Percentiles rank a stretch among this genome's conserved stretches.
phyloP scores from a whole-genome alignment of 2,797 vertebrate species.

The Babyrousa celebensis region DNA sequence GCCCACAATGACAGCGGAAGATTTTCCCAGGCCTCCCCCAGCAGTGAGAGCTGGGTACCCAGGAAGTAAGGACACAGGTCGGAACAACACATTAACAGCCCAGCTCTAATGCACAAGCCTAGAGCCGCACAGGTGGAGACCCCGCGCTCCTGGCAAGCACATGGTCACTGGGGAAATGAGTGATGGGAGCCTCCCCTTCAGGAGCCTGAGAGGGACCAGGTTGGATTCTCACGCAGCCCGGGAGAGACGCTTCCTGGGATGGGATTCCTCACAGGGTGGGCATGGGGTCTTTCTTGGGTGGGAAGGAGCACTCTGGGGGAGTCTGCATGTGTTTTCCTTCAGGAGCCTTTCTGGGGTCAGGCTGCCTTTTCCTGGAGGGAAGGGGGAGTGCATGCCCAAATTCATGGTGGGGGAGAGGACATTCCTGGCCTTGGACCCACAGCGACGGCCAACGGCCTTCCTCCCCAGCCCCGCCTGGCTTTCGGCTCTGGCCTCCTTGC shows the following conservation, averaged over 20 bases:
- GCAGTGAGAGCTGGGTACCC: neutral
- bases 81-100: conserved; percentile 49
- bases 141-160: neutral
- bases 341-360: neutral
- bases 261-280: neutral
- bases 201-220: neutral
- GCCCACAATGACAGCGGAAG: conserved; percentile 27
- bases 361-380: neutral
- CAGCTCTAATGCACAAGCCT: conserved; percentile 51
- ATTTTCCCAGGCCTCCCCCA: conserved; percentile 55
- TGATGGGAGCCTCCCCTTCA: no score
- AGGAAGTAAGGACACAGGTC: neutral
- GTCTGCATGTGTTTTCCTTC: neutral
- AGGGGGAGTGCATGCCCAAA: neutral
- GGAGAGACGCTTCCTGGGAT: neutral
- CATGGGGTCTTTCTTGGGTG: no score
- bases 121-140: conserved; percentile 31
- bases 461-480: neutral
- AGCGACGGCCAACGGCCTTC: neutral
- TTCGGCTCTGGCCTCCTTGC: no score
- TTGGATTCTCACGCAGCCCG: no score
- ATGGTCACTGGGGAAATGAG: neutral
- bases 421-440: neutral
- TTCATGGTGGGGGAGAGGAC: neutral
- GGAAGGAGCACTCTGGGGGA: neutral